These are phyloP conservation scores for Burhinus oedicnemus DNA, from an alignment of 2,113 vertebrate genomes.

Conservation along the genomic window DNA sequence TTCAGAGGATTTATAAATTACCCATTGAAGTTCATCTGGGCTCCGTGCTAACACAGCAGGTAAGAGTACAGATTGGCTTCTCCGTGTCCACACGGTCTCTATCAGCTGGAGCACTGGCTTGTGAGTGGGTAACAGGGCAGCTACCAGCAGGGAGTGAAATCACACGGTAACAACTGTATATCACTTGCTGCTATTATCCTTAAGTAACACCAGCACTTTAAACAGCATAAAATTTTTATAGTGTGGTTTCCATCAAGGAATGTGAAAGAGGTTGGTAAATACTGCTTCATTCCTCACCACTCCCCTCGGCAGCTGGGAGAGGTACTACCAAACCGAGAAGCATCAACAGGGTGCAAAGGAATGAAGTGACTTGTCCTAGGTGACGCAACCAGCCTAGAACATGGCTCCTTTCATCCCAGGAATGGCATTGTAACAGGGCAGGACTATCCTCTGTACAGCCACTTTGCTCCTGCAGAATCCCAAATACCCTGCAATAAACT, in stretches of 20 bases:
- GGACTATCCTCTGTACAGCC: background rate
- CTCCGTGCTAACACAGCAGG: background rate
- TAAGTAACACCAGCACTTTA: background rate
- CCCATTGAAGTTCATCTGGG: background rate
- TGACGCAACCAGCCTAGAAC: background rate
- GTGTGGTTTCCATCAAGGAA: background rate
- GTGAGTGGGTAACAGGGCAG: background rate
- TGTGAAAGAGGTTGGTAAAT: background rate
- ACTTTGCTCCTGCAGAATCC: background rate
- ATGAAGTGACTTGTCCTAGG: background rate
- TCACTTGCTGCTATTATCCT: background rate
- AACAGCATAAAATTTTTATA: background rate
- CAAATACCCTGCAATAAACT: background rate
- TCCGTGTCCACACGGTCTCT: background rate
- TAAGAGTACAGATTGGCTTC: background rate
- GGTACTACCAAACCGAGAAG: background rate
- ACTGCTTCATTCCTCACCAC: background rate
- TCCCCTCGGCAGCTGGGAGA: background rate
- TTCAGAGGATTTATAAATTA: slow-evolving; percentile 9
- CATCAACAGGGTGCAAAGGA: background rate
- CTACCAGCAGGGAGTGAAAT: background rate
- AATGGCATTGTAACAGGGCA: background rate
- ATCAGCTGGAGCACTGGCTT: background rate
- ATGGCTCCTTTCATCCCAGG: background rate
- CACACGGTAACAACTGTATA: background rate